Conservation (phyloP, 2,888 invertebrate genomes). For the Ptycholaimellus sp. region DNA sequence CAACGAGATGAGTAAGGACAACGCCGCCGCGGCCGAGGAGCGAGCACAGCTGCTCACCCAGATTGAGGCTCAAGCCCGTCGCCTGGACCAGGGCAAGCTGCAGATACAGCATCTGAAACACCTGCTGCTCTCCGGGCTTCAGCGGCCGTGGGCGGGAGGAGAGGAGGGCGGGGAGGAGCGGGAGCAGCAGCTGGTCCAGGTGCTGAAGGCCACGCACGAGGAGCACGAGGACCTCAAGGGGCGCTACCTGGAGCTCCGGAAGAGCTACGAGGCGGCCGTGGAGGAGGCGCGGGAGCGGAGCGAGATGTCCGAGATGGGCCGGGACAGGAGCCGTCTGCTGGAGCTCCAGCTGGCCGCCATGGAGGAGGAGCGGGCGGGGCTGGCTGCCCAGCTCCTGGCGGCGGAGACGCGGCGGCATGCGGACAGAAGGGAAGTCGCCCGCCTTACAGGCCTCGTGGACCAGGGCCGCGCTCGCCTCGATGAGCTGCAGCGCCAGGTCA, state of each 20-base stretch:
- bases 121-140: conserved; percentile 31
- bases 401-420: background rate
- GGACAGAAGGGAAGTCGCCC: conserved; percentile 3
- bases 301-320: conserved; percentile 1
- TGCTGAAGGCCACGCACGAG: conserved; percentile 41
- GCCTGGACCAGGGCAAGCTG: conserved; percentile 58
- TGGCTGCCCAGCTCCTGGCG: conserved; percentile 2
- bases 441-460: conserved; percentile 3
- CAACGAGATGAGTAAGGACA: conserved; percentile 60
- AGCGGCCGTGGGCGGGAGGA: background rate
- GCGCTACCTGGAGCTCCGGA: conserved; percentile 2
- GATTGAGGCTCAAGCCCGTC: conserved; percentile 59
- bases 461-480: conserved; percentile 31
- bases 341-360: conserved; percentile 1
- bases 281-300: conserved; percentile 3
- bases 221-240: conserved; percentile 6
- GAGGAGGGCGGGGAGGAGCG: conserved; percentile 15
- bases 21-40: conserved; percentile 61
- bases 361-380: background rate
- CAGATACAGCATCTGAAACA: conserved; percentile 62
- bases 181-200: conserved; percentile 45
- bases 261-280: background rate
- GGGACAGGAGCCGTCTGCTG: conserved; percentile 2
- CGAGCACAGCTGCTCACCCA: conserved; percentile 61
- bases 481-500: conserved; percentile 36